A percentile compares a stretch with the other conserved stretches of the same genome.
phyloP scores from a whole-genome alignment of 2,888 invertebrate species.

The Phlogophora meticulosa region DNA sequence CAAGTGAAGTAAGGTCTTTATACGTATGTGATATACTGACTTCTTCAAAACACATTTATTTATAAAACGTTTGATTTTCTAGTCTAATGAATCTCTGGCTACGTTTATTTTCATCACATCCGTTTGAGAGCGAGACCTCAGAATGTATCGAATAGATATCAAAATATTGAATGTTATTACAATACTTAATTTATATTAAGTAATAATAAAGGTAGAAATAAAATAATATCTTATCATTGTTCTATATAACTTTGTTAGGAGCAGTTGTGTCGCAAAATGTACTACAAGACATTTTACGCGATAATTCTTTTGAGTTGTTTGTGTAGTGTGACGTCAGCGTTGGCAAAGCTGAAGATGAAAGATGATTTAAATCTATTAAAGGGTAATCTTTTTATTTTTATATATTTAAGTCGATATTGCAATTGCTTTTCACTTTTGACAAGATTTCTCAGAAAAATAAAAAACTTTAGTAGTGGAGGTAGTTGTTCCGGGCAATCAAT shows the following conservation, averaged over 20 bases:
- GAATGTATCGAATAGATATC: neutral
- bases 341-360: neutral
- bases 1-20: too few species aligned
- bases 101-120: neutral
- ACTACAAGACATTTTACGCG: neutral
- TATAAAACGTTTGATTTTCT: too few species aligned
- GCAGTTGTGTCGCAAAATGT: slow-evolving; percentile 8
- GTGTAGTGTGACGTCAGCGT: neutral
- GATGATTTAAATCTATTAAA: too few species aligned
- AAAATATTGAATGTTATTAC: slow-evolving; percentile 19
- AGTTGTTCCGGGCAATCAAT: too few species aligned
- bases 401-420: too few species aligned
- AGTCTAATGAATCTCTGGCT: neutral
- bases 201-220: too few species aligned
- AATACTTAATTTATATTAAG: neutral
- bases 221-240: slow-evolving; percentile 7
- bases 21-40: too few species aligned
- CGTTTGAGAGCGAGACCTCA: too few species aligned
- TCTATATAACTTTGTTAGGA: neutral
- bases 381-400: slow-evolving; percentile 9
- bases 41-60: too few species aligned
- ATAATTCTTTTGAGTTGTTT: slow-evolving; percentile 7
- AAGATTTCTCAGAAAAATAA: too few species aligned
- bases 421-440: too few species aligned
- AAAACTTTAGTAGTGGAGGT: too few species aligned